phyloP scores from a whole-genome alignment of 2,113 vertebrate genomes.

The Ibidorhyncha struthersii region DNA sequence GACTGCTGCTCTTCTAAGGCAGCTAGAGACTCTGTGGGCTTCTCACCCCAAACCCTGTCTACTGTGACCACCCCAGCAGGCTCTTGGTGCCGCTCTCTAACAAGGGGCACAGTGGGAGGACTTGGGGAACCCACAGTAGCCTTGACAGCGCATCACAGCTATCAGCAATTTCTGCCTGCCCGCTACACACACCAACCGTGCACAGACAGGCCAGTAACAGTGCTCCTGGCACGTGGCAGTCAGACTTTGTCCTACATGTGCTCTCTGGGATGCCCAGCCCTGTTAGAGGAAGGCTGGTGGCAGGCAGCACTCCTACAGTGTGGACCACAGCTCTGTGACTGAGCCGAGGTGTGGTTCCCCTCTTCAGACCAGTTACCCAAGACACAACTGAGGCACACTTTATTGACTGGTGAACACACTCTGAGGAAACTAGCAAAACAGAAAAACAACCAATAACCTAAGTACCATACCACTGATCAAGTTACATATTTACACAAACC shows the following conservation, averaged over 20 bases:
- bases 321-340: not conserved
- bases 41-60: not conserved
- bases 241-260: rapidly evolving
- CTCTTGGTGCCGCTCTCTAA: not conserved
- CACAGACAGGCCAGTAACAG: too few relatives aligned
- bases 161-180: not conserved
- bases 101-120: not conserved
- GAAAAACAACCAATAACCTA: not conserved
- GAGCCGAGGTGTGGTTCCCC: not conserved
- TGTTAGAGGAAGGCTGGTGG: not conserved
- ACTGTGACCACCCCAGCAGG: rapidly evolving
- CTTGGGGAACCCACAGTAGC: not conserved
- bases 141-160: rapidly evolving
- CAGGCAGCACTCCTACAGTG: rapidly evolving
- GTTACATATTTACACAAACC: not conserved
- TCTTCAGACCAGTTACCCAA: not conserved
- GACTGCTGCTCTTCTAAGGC: not conserved
- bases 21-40: not conserved
- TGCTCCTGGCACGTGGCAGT: rapidly evolving
- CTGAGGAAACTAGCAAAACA: not conserved
- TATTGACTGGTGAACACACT: not conserved
- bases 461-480: not conserved
- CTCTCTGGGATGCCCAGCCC: not conserved
- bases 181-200: too few relatives aligned
- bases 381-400: not conserved